phyloP scores from a whole-genome alignment of 2,797 vertebrate species.

The Molossus alvarezi region DNA sequence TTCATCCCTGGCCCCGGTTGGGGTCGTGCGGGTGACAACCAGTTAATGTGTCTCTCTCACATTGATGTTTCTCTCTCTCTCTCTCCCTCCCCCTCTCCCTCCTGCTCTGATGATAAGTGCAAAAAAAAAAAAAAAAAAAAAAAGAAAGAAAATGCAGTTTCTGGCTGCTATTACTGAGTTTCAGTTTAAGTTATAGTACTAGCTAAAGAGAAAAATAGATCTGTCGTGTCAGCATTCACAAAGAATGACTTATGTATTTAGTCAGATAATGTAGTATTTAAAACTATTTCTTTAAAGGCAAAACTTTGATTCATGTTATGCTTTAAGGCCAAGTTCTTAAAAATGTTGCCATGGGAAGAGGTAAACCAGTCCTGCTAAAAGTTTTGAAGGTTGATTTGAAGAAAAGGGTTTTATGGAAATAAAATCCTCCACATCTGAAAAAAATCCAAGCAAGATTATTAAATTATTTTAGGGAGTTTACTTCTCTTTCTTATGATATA shows the following conservation, averaged over 20 bases:
- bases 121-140: too few species aligned
- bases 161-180: constrained; percentile 26
- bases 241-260: constrained; percentile 51
- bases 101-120: too few species aligned
- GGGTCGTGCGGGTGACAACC: too few species aligned
- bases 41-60: too few species aligned
- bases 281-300: constrained; percentile 48
- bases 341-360: background rate
- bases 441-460: constrained; percentile 1
- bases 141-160: constrained; percentile 12
- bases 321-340: constrained; percentile 39
- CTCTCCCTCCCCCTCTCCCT: too few species aligned
- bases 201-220: background rate
- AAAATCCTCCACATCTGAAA: constrained; percentile 24
- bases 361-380: constrained; percentile 25
- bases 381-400: constrained; percentile 56
- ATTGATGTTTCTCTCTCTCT: too few species aligned
- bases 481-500: background rate
- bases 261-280: background rate
- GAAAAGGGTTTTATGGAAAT: constrained; percentile 44
- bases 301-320: background rate
- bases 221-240: constrained; percentile 25
- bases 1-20: too few species aligned
- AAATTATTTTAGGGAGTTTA: constrained; percentile 33
- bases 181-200: constrained; percentile 13